Base-by-base conservation (phyloP, 1,140 invertebrate genomes). In the Brachionus asplanchnoidis region DNA sequence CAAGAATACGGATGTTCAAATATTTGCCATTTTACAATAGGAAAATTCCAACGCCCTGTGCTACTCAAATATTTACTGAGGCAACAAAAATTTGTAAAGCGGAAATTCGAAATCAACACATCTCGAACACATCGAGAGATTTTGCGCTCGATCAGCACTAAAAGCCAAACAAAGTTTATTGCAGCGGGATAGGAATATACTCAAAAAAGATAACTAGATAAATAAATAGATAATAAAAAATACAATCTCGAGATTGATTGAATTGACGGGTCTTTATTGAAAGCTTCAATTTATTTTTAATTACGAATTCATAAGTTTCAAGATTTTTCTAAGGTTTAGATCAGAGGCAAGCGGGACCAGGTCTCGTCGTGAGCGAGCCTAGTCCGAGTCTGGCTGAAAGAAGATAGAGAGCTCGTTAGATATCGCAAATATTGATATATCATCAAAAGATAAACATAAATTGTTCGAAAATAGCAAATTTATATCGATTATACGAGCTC, bases 391-490 rank as follows among this genome's bases (percentile, higher is more conserved):
- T 26, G 32, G 42, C 42, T 50, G 9, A 28, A 28, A 28, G 42
- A 32, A 77, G 73, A 50, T 77, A 46, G 40, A 77, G 44, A 77
- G 17, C 73, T 46, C 42, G 40, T 77, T 68, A 68, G 14, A 73
- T 73, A 73, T 77, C 20, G 42, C 44, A 77, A 77, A 77, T 77
- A 77, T 77, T 77, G 73, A 77, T 77, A 77, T 77, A 77, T 77
- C 73, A 77, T 77, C 40, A 77, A 77, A 50, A 75, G 46, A 77
- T 50, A 77, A 77, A 77, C 73, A 77, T 77, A 77, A 50, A 77
- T 77, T 77, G 42, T 77, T 50, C 40, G 73, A 46, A 77, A 77
- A 77, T 50, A 77, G 42, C 40, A 77, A 77, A 77, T 50, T 50
- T 53, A 46, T 50, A 77, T 77, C n/a, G 73, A 77, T 77, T 77